Evolutionary conservation across 1,140 invertebrate species (phyloP), one percentile per base, ranked within the genome.

Genomic region (Onthophagus taurus): DNA sequence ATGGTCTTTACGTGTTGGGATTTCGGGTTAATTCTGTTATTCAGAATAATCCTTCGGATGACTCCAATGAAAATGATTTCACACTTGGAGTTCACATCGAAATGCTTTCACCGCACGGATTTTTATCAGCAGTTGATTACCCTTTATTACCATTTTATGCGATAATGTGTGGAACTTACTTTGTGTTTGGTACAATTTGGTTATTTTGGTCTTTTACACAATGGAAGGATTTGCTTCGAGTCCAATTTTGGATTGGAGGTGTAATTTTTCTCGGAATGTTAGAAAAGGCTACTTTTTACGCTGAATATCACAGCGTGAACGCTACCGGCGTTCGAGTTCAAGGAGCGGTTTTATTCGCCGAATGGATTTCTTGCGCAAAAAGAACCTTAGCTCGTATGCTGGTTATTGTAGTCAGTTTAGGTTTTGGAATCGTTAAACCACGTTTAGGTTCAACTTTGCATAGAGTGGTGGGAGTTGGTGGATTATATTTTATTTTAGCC

Each of bases 401-500:
- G 12, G 87, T 97, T 35, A 85, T 97, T 19, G 92, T 95, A 44
- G 90, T 94, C 41, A 89, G 87, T 50, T 70, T 95, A 31, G 92
- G 92, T 30, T 96, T 92, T 72, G 92, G 92, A 21, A 93, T 96
- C 57, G 89, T 95, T 48, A 96, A 94, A 61, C 91, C 90, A 2
- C 74, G 90, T 29, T 67, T 95, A 30, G 90, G 91, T 26, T 76
- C 85, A 5, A 84, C 85, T 48, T 69, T 94, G 41, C 87, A 91
- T 64, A 77, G 86, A 55, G 83, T 94, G n/a, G 72, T 91, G 34
- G 79, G 77, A 47, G 77, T 88, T 41, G 89, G 90, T 9, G 61
- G 72, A 1, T 60, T 92, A 0, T 95, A 91, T 68, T 90, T 91
- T 55, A 58, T 83, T 11, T 66, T 94, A 34, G 85, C 83, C n/a